Evolutionary conservation across 2,888 invertebrate species (phyloP), one percentile per base, ranked within the genome.

Genomic region (Calameuta idolon): DNA sequence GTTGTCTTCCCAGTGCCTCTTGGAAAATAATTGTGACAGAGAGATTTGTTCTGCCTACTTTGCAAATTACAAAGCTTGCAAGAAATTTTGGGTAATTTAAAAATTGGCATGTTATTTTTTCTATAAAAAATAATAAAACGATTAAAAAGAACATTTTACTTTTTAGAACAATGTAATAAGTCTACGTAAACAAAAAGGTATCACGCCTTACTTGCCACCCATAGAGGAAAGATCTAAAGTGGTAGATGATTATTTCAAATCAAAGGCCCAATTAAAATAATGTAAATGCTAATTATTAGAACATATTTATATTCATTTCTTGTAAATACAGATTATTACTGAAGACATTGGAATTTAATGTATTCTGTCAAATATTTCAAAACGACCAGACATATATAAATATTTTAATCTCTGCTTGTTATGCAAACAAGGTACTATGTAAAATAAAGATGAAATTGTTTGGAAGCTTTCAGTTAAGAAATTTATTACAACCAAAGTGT

Each of bases 21-120:
- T 94, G 85, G 94, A 94, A 76, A 94, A 95, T 88, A 94, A 94
- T 84, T 96, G 93, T 86, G 94, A 95, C 82, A 93, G 93, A 76
- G 93, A 93, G 0, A 94, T 94, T 87, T 97, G 97, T 87, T 91
- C 92, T 85, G 79, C 91, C 0, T 94, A 94, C 89, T 96, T 97
- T 88, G 93, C 94, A 69, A 97, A 97, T 90, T 97, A 97, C 88
- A 96, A 94, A 81, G 94, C 93, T 4, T 97, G 97, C 90, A 95
- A 94, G 90, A 94, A 94, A 81, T 97, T 97, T 92, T 97, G 97
- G 97, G 97, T 97, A 93, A 91, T 90, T 78, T 37, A 12, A 37
- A 37, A 12, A 37, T 37, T 37, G 3, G 3, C 12, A 37, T 37
- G 12, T 12, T 37, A 11, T 37, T 37, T 37, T 37, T 12, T 37